Conservation (phyloP, 2,797 vertebrate genomes). For the Echiichthys vipera region DNA sequence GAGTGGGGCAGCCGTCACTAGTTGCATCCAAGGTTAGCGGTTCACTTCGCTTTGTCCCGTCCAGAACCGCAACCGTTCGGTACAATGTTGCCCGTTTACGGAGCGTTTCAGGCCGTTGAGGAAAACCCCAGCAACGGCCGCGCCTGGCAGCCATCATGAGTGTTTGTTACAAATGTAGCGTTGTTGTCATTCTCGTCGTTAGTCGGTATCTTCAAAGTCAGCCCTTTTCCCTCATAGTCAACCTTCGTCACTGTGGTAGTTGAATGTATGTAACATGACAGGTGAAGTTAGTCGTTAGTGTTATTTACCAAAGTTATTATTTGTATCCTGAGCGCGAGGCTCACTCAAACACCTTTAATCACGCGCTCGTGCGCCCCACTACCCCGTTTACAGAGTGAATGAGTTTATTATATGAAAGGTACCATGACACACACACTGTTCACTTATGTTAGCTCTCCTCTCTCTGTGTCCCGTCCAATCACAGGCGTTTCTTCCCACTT, state of each 20-base stretch:
- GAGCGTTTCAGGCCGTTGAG: slow-evolving; percentile 6
- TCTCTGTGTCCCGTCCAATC: neutral
- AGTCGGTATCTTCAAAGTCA: neutral
- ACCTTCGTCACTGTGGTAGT: fast-evolving
- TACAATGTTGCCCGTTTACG: neutral
- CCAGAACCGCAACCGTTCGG: neutral
- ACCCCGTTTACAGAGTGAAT: neutral
- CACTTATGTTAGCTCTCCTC: too few species aligned
- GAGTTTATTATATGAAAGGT: neutral
- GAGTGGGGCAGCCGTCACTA: slow-evolving; percentile 79
- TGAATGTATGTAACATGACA: neutral
- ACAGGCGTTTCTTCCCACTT: neutral
- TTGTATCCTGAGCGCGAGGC: neutral
- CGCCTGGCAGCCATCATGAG: slow-evolving; percentile 69
- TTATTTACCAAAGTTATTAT: neutral
- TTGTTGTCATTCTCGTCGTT: neutral
- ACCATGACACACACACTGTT: too few species aligned
- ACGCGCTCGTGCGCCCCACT: neutral
- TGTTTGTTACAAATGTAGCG: slow-evolving; percentile 8
- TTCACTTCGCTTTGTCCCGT: slow-evolving; percentile 8
- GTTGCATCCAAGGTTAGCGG: slow-evolving; percentile 54
- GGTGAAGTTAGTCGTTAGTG: fast-evolving
- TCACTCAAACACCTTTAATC: too few species aligned
- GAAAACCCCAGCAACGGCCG: neutral
- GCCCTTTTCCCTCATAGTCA: neutral